phyloP scores from a whole-genome alignment of 1,140 invertebrate genomes.

The Mercenaria mercenaria region DNA sequence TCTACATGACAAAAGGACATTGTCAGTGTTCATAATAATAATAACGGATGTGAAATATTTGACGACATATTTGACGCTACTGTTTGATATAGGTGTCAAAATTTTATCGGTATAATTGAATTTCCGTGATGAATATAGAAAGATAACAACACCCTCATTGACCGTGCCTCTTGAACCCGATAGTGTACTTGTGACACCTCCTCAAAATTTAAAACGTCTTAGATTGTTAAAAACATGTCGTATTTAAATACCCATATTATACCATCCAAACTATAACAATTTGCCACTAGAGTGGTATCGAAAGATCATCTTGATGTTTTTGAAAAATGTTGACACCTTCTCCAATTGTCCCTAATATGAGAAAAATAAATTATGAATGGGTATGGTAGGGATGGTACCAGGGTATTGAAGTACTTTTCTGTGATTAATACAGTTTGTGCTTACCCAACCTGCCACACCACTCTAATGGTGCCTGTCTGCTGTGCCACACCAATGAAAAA shows the following conservation, averaged over 20 bases:
- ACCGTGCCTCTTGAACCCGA: constrained; percentile 7
- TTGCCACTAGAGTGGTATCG: constrained; percentile 14
- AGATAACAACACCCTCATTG: not conserved
- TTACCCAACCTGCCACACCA: not conserved
- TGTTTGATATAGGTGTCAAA: constrained; percentile 26
- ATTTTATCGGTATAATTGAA: constrained; percentile 5
- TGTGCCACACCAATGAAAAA: not conserved
- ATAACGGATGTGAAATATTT: not conserved
- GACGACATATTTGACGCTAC: not conserved
- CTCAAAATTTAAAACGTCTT: not conserved
- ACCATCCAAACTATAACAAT: not conserved
- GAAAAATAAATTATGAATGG: not conserved
- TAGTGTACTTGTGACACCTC: not conserved
- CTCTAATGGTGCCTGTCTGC: not conserved
- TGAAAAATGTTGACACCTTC: constrained; percentile 32
- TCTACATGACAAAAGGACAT: not conserved
- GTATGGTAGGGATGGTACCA: not conserved
- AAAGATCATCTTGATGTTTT: constrained; percentile 1
- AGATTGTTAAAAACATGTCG: not conserved
- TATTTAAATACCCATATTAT: not conserved
- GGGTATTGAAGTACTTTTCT: not conserved
- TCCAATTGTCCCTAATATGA: not conserved
- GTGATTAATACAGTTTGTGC: not conserved
- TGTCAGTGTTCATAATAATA: not conserved
- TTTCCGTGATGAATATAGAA: constrained; percentile 4